Evolutionary conservation across 2,888 invertebrate species (phyloP), one percentile per base, ranked within the genome.

Genomic region (Cloeon dipterum): DNA sequence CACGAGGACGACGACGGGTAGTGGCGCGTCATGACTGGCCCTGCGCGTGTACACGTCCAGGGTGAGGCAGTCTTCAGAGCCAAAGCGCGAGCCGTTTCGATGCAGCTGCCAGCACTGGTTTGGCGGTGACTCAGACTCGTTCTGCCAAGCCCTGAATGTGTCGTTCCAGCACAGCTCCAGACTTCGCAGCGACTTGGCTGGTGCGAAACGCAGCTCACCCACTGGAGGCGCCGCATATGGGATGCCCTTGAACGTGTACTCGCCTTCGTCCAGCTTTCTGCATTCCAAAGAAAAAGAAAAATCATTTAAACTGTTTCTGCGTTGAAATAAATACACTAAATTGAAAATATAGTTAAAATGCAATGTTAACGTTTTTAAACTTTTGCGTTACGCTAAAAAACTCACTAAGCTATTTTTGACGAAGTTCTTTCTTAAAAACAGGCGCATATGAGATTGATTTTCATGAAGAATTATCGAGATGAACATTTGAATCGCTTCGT

Each of bases 1-100:
- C 39, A 86, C 71, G 42, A 83, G 61, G 0, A 88, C 75, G 33
- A 88, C 73, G 1, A 88, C 83, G 0, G 85, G 81, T 39, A 83
- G 52, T 0, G 79, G 81, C 14, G 69, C 68, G 45, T 75, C 72
- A 49, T 82, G 83, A 34, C 76, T 43, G 3, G 83, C 74, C 43
- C 74, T 70, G 0, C 86, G 85, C 2, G 85, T 82, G 21, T 76
- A 71, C 2, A 88, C 68, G 48, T 86, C 85, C 7, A 88, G 55
- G 14, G 76, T 78, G 25, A 88, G 58, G 46, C 88, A 88, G 52
- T 86, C 74, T 54, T 88, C 88, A 3, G 62, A 59, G 1, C 82
- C 81, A n/a, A 63, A 59, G 13, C 68, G 57, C 1, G 66, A 67
- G 17, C 73, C 70, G 46, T 74, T 69, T 39, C 68, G 64, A 39